Percentiles rank a stretch among this genome's conserved stretches.
These are phyloP conservation scores for Calephelis virginiensis DNA, from an alignment of 1,140 invertebrate species.

Conservation along the genomic window DNA sequence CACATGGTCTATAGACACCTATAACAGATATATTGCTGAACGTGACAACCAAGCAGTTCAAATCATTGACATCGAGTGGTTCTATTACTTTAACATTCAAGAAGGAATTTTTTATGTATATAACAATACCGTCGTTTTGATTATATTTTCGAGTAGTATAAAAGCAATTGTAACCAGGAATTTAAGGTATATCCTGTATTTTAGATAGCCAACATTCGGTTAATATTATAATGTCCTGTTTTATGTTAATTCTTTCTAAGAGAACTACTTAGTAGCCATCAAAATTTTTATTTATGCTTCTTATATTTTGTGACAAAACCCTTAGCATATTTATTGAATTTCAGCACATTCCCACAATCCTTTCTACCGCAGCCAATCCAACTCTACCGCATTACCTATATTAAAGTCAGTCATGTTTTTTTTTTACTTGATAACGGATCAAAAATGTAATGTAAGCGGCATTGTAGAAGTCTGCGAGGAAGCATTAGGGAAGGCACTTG, in stretches of 20 bases:
- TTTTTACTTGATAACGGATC: conserved; percentile 11
- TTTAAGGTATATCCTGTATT: neutral
- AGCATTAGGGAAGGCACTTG: neutral
- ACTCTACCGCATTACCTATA: conserved; percentile 10
- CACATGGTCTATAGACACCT: neutral
- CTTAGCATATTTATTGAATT: neutral
- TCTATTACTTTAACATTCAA: neutral
- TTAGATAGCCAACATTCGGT: neutral
- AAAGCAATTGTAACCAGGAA: neutral
- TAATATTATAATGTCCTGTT: neutral
- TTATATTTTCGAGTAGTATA: neutral
- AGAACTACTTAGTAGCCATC: neutral
- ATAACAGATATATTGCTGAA: neutral
- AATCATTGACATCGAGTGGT: neutral
- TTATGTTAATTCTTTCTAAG: neutral
- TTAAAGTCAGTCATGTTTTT: conserved; percentile 1
- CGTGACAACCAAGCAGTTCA: neutral
- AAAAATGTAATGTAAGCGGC: neutral
- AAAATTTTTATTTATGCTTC: neutral
- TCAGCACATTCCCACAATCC: neutral
- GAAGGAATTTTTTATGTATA: neutral
- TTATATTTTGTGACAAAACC: neutral
- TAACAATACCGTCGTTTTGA: neutral
- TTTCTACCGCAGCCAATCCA: neutral
- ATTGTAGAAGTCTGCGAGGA: neutral